Conservation (phyloP, 2,888 invertebrate species). For the Glaucopsyche alexis region DNA sequence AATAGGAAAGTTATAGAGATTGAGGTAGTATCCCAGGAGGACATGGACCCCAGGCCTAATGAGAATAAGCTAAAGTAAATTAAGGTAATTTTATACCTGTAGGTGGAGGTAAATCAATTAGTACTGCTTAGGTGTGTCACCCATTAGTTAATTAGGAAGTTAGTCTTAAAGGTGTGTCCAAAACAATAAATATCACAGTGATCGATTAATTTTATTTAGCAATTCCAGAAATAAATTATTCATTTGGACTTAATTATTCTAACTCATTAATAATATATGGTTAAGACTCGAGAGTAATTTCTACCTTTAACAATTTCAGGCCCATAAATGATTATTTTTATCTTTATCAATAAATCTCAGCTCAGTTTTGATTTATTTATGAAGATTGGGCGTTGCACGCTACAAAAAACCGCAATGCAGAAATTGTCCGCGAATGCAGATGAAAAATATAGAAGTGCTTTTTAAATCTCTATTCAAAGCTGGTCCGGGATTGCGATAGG, state of each 20-base stretch:
- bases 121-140: not conserved
- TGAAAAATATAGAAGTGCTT: not conserved
- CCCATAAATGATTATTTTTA: not conserved
- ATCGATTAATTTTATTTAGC: not conserved
- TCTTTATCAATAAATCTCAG: not conserved
- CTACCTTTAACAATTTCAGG: not conserved
- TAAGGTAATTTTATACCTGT: not conserved
- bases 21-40: not conserved
- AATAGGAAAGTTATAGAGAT: not conserved
- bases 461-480: not conserved
- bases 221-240: too few species aligned
- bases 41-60: not conserved
- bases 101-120: not conserved
- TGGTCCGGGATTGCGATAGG: not conserved
- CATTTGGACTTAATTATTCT: not conserved
- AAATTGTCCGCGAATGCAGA: not conserved
- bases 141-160: not conserved
- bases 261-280: not conserved
- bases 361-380: not conserved
- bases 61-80: not conserved
- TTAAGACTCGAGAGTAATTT: too few species aligned
- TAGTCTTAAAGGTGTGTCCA: not conserved
- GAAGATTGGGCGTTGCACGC: not conserved
- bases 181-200: not conserved
- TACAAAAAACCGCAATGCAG: conserved; percentile 9